Evolutionary conservation across 1,140 invertebrate species (phyloP), one percentile per base, ranked within the genome.

Genomic region (Pogonognathellus flavescens): DNA sequence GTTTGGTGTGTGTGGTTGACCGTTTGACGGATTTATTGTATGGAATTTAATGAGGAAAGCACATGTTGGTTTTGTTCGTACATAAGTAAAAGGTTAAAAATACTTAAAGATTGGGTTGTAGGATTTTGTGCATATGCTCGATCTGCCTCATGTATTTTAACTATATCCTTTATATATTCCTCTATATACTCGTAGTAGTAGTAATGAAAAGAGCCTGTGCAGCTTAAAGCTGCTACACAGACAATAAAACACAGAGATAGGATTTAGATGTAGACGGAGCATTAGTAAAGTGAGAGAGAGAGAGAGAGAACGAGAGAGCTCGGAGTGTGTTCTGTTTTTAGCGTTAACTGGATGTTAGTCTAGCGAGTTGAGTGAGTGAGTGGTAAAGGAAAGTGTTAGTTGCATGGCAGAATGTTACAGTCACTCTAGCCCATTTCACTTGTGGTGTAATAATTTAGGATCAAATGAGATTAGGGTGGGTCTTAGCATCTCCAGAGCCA

Each of bases 361-460:
- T 76, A 31, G 62, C 14, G 70, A 50, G 31, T 50, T 76, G 70
- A 76, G 31, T 25, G 70, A 76, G 70, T 76, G 70, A 76, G 70
- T 76, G 59, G 59, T n/a, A 76, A 18, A 76, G 70, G 70, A 76
- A 76, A 76, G 70, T 76, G 70, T 76, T 76, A 76, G 41, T 41
- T 76, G 70, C 41, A 76, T 76, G 70, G 70, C 70, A 76, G 70
- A 41, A 76, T 76, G 70, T 76, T 20, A 14, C 22, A 70, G 41
- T 16, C 70, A 76, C 41, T 76, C 25, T 76, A 25, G 80, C 80
- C 80, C 80, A 81, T 81, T 81, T 81, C 50, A 81, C 49, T 20
- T 81, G 55, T 81, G 55, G 55, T 81, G 80, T 81, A 81, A 81
- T 81, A 81, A 81, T 81, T 81, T 81, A 81, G 80, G 80, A 81